Conservation (phyloP, 2,888 invertebrate species). For the Drosophila parthenogenetica region DNA sequence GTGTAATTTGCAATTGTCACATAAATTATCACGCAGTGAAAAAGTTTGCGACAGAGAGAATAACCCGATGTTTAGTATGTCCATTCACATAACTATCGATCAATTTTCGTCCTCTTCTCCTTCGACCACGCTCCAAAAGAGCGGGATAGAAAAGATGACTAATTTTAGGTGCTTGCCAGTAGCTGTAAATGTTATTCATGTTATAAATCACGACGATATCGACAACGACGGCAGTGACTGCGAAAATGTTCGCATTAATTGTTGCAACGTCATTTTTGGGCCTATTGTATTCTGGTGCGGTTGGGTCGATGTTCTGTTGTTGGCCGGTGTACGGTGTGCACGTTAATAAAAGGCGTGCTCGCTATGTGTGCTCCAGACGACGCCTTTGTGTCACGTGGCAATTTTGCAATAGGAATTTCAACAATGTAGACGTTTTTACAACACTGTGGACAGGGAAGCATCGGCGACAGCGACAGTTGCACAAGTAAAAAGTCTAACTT, state of each 20-base stretch:
- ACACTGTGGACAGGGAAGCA: conserved; percentile 45
- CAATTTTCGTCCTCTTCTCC: conserved; percentile 3
- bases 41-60: conserved; percentile 73
- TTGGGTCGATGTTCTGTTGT: conserved; percentile 44
- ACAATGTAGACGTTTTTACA: conserved; percentile 82
- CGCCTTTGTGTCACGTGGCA: conserved; percentile 79
- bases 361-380: conserved; percentile 80
- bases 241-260: conserved; percentile 80
- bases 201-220: conserved; percentile 73
- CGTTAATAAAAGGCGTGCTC: conserved; percentile 74
- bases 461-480: conserved; percentile 17
- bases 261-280: conserved; percentile 82
- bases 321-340: conserved; percentile 27
- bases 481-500: conserved; percentile 40
- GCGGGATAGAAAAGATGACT: conserved; percentile 54
- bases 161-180: conserved; percentile 71
- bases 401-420: conserved; percentile 81
- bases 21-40: conserved; percentile 77
- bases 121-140: conserved; percentile 3
- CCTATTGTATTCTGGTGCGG: conserved; percentile 64
- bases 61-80: conserved; percentile 47
- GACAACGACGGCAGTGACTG: conserved; percentile 63
- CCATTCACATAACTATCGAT: conserved; percentile 16
- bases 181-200: conserved; percentile 77
- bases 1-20: conserved; percentile 66